A percentile compares a stretch with the other conserved stretches of the same genome.
These are phyloP conservation scores for Darevskia nairensis DNA, from an alignment of 2,797 vertebrate species.

Conservation along the genomic window DNA sequence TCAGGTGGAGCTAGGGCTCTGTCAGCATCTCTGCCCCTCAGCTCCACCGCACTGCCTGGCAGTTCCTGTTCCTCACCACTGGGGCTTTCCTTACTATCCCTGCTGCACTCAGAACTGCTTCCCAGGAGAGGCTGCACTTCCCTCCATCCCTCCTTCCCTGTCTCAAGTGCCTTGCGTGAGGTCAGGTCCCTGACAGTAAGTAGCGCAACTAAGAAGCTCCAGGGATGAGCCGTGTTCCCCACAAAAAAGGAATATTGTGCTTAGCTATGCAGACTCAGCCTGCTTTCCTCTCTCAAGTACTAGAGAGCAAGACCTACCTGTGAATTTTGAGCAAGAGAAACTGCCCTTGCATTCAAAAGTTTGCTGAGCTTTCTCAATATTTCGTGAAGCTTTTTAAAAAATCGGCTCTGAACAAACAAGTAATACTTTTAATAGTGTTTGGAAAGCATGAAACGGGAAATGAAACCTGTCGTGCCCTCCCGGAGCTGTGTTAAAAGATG, in stretches of 20 bases:
- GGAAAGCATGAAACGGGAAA: constrained; percentile 53
- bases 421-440: constrained; percentile 34
- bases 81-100: no score
- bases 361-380: constrained; percentile 27
- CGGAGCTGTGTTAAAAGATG: constrained; percentile 36
- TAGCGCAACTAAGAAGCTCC: neutral
- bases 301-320: neutral
- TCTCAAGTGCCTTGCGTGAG: no score
- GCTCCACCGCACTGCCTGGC: no score
- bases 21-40: no score
- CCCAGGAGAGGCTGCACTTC: no score
- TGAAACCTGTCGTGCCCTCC: constrained; percentile 34
- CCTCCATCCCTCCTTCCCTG: no score
- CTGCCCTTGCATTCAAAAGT: neutral
- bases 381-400: neutral
- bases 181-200: neutral
- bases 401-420: constrained; percentile 7
- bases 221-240: neutral
- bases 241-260: neutral
- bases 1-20: no score
- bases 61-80: no score
- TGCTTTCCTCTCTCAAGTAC: neutral
- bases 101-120: no score
- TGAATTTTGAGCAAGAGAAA: neutral
- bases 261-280: neutral